Conservation (phyloP, 1,140 invertebrate species). For the Helicoverpa armigera region DNA sequence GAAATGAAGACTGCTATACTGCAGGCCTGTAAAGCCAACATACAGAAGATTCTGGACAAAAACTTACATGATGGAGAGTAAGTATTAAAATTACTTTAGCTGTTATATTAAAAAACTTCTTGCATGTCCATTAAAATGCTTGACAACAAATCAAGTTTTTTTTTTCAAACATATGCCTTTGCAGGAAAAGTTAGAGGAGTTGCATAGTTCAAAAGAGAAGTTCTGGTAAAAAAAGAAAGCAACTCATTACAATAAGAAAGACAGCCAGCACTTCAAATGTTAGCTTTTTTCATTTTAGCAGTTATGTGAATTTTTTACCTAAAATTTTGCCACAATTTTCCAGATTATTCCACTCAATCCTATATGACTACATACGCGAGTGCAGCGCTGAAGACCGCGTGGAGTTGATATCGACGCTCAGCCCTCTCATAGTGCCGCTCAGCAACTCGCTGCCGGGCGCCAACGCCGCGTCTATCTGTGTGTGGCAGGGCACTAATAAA, state of each 20-base stretch:
- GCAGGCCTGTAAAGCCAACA: slow-evolving; percentile 90
- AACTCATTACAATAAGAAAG: too few species aligned
- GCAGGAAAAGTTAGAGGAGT: too few species aligned
- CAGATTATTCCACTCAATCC: slow-evolving; percentile 91
- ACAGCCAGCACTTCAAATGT: too few species aligned
- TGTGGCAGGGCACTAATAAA: slow-evolving; percentile 95
- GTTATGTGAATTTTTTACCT: too few species aligned
- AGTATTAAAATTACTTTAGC: too few species aligned
- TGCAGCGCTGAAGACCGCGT: slow-evolving; percentile 90
- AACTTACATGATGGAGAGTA: slow-evolving; percentile 88
- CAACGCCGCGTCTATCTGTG: slow-evolving; percentile 92
- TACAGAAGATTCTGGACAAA: slow-evolving; percentile 91
- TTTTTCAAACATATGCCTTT: too few species aligned
- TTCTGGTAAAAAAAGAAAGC: too few species aligned
- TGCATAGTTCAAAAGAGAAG: too few species aligned
- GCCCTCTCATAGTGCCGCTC: slow-evolving; percentile 91
- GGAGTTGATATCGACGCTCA: slow-evolving; percentile 92
- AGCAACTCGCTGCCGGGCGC: slow-evolving; percentile 94
- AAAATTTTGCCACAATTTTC: slow-evolving; percentile 60
- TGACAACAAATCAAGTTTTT: too few species aligned
- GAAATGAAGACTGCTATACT: slow-evolving; percentile 91
- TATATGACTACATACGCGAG: slow-evolving; percentile 93
- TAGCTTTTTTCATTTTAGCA: too few species aligned
- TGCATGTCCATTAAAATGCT: too few species aligned
- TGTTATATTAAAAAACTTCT: too few species aligned